Evolutionary conservation across 2,888 invertebrate genomes (phyloP).

Genomic region (Notodonta ziczac): DNA sequence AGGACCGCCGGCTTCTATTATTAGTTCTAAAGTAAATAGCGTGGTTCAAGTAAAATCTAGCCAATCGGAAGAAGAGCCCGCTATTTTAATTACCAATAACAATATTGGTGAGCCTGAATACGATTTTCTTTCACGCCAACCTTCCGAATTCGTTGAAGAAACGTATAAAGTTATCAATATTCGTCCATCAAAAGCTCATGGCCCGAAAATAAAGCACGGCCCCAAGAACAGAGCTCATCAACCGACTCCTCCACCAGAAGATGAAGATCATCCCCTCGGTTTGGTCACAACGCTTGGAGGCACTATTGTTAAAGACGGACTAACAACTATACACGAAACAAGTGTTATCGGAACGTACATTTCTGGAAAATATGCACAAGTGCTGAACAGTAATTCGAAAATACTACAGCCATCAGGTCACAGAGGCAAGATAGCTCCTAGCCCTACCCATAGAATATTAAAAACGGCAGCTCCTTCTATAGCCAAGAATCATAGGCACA

Average conservation of each 20-base stretch:
- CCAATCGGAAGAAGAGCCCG: constrained; percentile 81
- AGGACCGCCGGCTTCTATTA: constrained; percentile 59
- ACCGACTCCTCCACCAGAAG: constrained; percentile 75
- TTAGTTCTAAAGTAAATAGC: constrained; percentile 80
- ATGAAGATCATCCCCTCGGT: constrained; percentile 90
- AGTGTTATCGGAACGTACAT: constrained; percentile 95
- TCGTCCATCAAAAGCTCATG: constrained; percentile 86
- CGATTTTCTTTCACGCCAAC: constrained; percentile 93
- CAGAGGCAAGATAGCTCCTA: constrained; percentile 87
- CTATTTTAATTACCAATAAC: constrained; percentile 87
- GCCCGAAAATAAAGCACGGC: constrained; percentile 74
- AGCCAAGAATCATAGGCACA: constrained; percentile 80
- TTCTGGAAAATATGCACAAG: constrained; percentile 94
- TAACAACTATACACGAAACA: constrained; percentile 94
- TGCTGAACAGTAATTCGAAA: constrained; percentile 92
- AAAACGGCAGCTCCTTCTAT: constrained; percentile 90
- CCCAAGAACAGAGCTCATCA: constrained; percentile 71
- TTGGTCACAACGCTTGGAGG: constrained; percentile 93
- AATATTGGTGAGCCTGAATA: constrained; percentile 93
- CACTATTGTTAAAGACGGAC: constrained; percentile 91
- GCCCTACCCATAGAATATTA: constrained; percentile 87
- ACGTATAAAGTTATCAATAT: constrained; percentile 93
- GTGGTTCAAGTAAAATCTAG: constrained; percentile 83
- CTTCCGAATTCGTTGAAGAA: constrained; percentile 93
- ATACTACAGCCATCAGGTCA: constrained; percentile 78